Conservation (phyloP, 2,113 vertebrate genomes). For the Struthio camelus region DNA sequence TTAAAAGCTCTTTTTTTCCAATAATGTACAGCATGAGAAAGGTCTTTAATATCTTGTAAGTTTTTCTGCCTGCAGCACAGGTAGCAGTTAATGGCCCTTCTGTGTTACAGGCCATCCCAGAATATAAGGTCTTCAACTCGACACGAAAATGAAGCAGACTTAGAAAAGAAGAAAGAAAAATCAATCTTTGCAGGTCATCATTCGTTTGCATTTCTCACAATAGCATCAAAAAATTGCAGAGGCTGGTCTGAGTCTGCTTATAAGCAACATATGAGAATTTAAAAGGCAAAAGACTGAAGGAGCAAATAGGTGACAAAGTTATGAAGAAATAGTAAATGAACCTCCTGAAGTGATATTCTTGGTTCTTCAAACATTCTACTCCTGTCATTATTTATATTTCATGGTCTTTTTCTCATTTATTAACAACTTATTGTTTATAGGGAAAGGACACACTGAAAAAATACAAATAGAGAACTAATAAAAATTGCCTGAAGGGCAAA, state of each 20-base stretch:
- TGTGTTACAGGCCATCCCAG: neutral
- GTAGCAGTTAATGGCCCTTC: neutral
- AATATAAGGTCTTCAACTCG: neutral
- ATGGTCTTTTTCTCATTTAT: neutral
- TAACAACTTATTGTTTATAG: neutral
- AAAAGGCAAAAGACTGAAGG: neutral
- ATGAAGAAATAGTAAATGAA: neutral
- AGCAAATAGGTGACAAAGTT: neutral
- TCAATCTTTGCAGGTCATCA: neutral
- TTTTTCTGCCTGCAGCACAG: neutral
- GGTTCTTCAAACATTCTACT: neutral
- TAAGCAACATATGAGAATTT: neutral
- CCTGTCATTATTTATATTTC: neutral
- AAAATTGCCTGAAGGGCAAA: slow-evolving; percentile 42
- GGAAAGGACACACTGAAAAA: neutral
- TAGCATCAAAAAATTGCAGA: neutral
- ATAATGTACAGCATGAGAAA: neutral
- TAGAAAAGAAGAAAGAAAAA: neutral
- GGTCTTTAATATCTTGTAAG: neutral
- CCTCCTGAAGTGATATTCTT: neutral
- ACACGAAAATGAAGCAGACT: neutral
- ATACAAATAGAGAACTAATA: neutral
- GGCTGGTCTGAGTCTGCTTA: neutral
- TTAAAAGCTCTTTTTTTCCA: neutral
- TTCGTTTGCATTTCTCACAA: neutral